These are phyloP conservation scores for Ooceraea biroi DNA, from an alignment of 1,140 invertebrate species.

Conservation along the genomic window DNA sequence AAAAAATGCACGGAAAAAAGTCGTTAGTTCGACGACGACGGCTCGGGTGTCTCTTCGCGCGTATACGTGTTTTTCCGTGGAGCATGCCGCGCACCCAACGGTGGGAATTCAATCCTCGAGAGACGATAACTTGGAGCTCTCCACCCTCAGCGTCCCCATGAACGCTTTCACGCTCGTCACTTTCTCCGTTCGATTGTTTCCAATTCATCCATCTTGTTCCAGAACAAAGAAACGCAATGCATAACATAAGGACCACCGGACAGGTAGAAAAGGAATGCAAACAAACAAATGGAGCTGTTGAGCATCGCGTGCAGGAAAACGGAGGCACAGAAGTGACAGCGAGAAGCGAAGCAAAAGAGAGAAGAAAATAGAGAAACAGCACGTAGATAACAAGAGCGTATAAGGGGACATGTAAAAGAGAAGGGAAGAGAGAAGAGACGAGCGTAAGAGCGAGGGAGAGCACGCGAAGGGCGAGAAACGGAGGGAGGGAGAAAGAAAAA, in stretches of 20 bases:
- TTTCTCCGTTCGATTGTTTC: conserved; percentile 68
- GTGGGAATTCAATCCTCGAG: background rate
- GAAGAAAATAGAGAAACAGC: conserved; percentile 73
- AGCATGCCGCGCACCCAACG: background rate
- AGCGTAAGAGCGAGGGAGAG: conserved; percentile 72
- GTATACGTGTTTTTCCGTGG: background rate
- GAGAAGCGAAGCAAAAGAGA: conserved; percentile 56
- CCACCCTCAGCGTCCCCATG: conserved; percentile 6
- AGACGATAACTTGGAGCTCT: background rate
- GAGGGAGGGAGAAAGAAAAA: conserved; percentile 71
- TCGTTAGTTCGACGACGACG: background rate
- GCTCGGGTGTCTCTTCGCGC: background rate
- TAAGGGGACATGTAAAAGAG: conserved; percentile 79
- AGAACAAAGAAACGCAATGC: background rate
- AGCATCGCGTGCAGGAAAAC: conserved; percentile 48
- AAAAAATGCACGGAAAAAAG: background rate
- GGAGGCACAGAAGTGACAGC: conserved; percentile 80
- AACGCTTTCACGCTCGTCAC: conserved; percentile 68
- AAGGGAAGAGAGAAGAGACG: conserved; percentile 37
- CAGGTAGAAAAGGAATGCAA: conserved; percentile 52
- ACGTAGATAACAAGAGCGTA: conserved; percentile 70
- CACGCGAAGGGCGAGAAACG: conserved; percentile 55
- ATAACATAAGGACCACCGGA: conserved; percentile 36
- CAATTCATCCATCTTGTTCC: background rate
- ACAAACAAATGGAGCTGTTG: conserved; percentile 69